A percentile compares a stretch with the other conserved stretches of the same genome.
phyloP scores from a whole-genome alignment of 1,140 invertebrate species.

The Drosophila sulfurigaster region DNA sequence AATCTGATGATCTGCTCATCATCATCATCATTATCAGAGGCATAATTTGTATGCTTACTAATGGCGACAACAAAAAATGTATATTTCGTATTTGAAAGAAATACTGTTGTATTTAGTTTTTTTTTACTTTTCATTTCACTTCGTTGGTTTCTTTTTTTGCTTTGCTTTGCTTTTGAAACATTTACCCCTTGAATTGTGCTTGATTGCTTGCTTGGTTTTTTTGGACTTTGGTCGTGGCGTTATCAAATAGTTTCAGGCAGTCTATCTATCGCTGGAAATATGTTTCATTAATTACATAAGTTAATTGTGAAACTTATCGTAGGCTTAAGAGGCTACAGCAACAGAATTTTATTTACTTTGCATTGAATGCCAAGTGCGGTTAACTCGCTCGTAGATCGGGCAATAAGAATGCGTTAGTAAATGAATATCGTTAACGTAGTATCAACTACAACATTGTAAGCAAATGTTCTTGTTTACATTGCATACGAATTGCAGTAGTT shows the following conservation, averaged over 20 bases:
- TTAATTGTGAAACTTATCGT: slow-evolving; percentile 3
- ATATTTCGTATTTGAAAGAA: neutral
- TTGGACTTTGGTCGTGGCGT: slow-evolving; percentile 5
- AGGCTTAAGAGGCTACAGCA: neutral
- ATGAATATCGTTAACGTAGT: slow-evolving; percentile 58
- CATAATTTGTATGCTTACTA: slow-evolving; percentile 31
- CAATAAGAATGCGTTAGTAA: slow-evolving; percentile 54
- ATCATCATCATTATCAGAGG: slow-evolving; percentile 22
- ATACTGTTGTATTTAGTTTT: neutral
- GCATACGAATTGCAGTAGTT: slow-evolving; percentile 56
- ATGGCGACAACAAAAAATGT: slow-evolving; percentile 20
- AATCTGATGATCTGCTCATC: slow-evolving; percentile 33
- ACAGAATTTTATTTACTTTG: slow-evolving; percentile 16
- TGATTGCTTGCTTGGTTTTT: slow-evolving; percentile 6
- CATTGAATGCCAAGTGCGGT: slow-evolving; percentile 58
- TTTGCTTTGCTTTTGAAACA: neutral
- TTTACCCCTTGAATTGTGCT: slow-evolving; percentile 11
- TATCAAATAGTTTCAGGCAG: slow-evolving; percentile 6
- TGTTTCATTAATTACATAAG: slow-evolving; percentile 3
- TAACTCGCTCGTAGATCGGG: slow-evolving; percentile 52
- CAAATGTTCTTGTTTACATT: slow-evolving; percentile 73
- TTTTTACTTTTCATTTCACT: neutral
- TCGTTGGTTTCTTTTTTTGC: neutral
- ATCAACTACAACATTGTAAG: slow-evolving; percentile 68
- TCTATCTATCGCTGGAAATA: neutral